Base-by-base conservation (phyloP, 1,140 invertebrate species). In the Sycophila sp. region DNA sequence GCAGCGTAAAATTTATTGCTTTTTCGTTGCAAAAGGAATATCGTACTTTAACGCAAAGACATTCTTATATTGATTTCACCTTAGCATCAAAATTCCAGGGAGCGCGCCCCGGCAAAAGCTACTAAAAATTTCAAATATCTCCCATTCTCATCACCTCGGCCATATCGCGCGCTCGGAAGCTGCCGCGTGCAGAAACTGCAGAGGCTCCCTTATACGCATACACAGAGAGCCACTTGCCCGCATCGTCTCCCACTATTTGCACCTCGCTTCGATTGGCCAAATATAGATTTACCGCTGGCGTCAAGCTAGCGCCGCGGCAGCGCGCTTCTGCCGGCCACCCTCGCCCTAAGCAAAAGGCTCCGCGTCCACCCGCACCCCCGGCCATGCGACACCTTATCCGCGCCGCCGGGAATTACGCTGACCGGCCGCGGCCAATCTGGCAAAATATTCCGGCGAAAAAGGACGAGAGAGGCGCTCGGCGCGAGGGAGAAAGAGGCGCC, bases 281-380 rank as follows among this genome's bases (percentile, higher is more conserved):
- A 83, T 83, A 85, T 83, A 83, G 81, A 84, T 83, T 83, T 83
- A 82, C 80, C 69, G 65, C 76, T 68, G 63, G 32, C 74, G 73
- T 74, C 73, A 73, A 70, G 36, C 55, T 36, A 10, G 36, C 24
- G 56, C 22, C n/a, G 26, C 26, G 34, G 30, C 15, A 42, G 5
- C 40, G 11, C 40, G 5, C 40, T 42, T n/a, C 10, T 24, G 45
- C 17, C 47, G 47, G 47, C 28, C 22, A 22, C 17, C n/a, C n/a
- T n/a, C n/a, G n/a, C n/a, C n/a, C n/a, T n/a, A n/a, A n/a, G n/a
- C n/a, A n/a, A n/a, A n/a, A n/a, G n/a, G n/a, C n/a, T n/a, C n/a
- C n/a, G n/a, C n/a, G n/a, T n/a, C n/a, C n/a, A n/a, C n/a, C n/a
- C n/a, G n/a, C n/a, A n/a, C n/a, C n/a, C n/a, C n/a, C n/a, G n/a